Base-by-base conservation (phyloP, 2,113 vertebrate genomes). In the Toxostoma redivivum region DNA sequence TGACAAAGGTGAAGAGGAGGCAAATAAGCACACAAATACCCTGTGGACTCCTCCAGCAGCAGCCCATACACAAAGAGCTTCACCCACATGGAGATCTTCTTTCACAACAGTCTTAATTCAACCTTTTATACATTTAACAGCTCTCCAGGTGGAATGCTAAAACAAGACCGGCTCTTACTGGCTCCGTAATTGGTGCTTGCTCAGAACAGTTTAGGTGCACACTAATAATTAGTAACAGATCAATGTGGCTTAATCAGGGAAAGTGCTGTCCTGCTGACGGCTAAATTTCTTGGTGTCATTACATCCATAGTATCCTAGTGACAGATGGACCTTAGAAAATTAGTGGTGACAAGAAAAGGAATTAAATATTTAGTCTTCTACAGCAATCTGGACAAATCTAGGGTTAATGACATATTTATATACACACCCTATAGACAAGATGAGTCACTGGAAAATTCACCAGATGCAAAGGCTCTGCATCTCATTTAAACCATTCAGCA, bases 1-100 rank as follows among this genome's bases (percentile, higher is more conserved):
- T 64, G 56, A 77, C 76, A 94, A 91, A 96, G 54, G 47, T n/a
- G 45, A 93, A 88, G 67, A 58, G 71, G 30, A 92, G 94, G 37
- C 56, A 51, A 1, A 60, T 18, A 56, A 88, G 71, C 50, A 80
- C 42, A 60, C 0, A 1, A 11, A 61, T 60, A 40, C 73, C 58
- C 90, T 51, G 64, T 15, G 15, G 88, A 72, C 54, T 50, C 33
- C 67, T 58, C 72, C 67, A 66, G 74, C 62, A 88, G 45, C 81
- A 70, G 67, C 58, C 25, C 51, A 7, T 54, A 28, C 45, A 83
- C 58, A 81, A 70, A 82, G 72, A 86, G 48, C 47, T 78, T 51
- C 47, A 81, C 13, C 44, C 77, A 48, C 50, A 62, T 4, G 13
- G 74, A 76, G 38, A 66, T 58, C 16, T 50, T 57, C 57, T 90